A percentile compares a stretch with the other conserved stretches of the same genome.
These are phyloP conservation scores for Sebastes cheni DNA, from an alignment of 2,797 vertebrate species.

Conservation along the genomic window DNA sequence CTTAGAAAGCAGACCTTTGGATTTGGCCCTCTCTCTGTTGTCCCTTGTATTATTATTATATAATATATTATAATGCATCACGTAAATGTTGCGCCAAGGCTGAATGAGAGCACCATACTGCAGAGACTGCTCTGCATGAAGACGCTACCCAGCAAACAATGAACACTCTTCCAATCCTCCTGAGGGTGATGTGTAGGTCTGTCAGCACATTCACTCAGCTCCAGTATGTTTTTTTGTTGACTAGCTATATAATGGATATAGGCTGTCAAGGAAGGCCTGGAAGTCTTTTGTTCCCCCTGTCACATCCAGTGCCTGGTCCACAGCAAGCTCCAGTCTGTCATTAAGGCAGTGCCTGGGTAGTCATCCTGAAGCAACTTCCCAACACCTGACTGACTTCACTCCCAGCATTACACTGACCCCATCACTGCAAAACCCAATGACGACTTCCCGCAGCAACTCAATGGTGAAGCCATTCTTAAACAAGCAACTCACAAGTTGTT, in stretches of 20 bases:
- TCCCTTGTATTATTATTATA: not conserved
- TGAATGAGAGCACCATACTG: no score
- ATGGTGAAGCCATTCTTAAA: not conserved
- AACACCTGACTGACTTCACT: conserved; percentile 20
- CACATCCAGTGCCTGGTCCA: not conserved
- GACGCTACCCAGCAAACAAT: not conserved
- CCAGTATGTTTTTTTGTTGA: not conserved
- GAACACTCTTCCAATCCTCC: not conserved
- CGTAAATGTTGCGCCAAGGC: no score
- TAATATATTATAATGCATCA: no score
- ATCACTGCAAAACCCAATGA: conserved; percentile 15
- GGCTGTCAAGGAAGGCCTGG: not conserved
- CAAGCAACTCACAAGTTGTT: not conserved
- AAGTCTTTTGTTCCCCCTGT: conserved; percentile 8
- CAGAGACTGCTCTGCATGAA: no score
- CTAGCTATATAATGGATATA: not conserved
- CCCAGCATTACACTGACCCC: conserved; percentile 20
- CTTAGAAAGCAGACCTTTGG: not conserved
- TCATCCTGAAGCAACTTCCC: conserved; percentile 14
- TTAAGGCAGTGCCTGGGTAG: not conserved
- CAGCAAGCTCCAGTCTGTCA: not conserved
- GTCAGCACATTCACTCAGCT: not conserved
- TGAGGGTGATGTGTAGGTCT: not conserved
- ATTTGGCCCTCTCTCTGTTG: not conserved
- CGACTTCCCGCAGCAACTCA: not conserved